Base-by-base conservation (phyloP, 1,140 invertebrate genomes). In the Drosophila sulfurigaster region DNA sequence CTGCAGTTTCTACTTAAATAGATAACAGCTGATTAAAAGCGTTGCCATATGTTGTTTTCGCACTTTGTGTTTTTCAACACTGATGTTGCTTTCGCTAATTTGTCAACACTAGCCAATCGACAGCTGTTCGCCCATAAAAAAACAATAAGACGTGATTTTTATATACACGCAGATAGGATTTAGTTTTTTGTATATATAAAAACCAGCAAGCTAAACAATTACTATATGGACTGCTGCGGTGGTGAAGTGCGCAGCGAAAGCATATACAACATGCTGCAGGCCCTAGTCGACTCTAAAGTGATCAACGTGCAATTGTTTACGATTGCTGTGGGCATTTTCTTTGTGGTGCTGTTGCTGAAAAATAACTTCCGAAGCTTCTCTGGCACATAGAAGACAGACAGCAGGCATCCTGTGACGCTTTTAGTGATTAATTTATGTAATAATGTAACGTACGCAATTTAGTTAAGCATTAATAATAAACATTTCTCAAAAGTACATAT, bases 271-370 rank as follows among this genome's bases (percentile, higher is more conserved):
- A 90, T 92, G 85, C 64, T 92, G 38, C 86, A 90, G 58, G 74
- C 88, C 20, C 58, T 92, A 67, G 76, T 92, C 13, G 91, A 92
- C 69, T 91, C 91, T 0, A 92, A 92, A 78, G 75, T 92, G 46
- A 83, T 92, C 52, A 91, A 89, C 66, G 86, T 92, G 25, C 83
- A 91, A 77, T 75, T 92, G 20, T 79, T 92, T 56, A 90, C 91
- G 6, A 88, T 91, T 66, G 91, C 91, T 43, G 88, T 92, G 60
- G 91, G 91, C n/a, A 90, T 92, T 63, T 86, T 92, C 57, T 92
- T 92, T 70, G 72, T 92, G 7, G 78, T 92, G 20, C 64, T 92
- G 68, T 60, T 92, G 65, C 38, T 92, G 41, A 92, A 92, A 59
- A 92, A 92, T 63, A 88, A 89, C 59, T 92, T 91, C 59, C 70